Evolutionary conservation across 2,797 vertebrate species (phyloP).

Genomic region (Periophthalmus magnuspinnatus): DNA sequence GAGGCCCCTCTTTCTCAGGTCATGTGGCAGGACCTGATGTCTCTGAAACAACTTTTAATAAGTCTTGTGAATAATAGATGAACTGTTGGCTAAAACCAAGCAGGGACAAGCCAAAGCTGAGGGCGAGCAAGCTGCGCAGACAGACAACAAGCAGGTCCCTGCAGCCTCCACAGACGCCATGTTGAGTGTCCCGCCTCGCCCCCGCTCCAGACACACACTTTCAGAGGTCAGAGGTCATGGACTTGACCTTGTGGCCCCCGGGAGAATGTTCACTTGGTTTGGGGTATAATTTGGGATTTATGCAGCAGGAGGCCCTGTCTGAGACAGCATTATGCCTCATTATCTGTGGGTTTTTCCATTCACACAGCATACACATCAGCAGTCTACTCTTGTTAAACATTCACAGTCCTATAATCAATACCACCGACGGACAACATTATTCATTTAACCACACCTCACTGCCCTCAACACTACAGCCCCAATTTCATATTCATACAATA

Average conservation of each 20-base stretch:
- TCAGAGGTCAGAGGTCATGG: constrained; percentile 76
- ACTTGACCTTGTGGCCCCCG: constrained; percentile 81
- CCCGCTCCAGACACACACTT: constrained; percentile 71
- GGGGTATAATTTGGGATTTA: constrained; percentile 77
- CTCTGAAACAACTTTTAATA: constrained; percentile 87
- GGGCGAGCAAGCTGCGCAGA: constrained; percentile 59
- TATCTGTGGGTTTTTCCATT: constrained; percentile 54
- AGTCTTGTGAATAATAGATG: constrained; percentile 84
- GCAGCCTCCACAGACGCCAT: constrained; percentile 41
- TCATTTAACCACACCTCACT: constrained; percentile 64
- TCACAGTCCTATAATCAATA: constrained; percentile 68
- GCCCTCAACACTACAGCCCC: constrained; percentile 9
- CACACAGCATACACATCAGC: constrained; percentile 50
- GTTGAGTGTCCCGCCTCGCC: constrained; percentile 55
- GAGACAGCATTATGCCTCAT: constrained; percentile 71
- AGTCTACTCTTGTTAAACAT: constrained; percentile 67
- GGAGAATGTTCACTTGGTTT: constrained; percentile 74
- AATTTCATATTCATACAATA: constrained; percentile 13
- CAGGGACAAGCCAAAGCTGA: constrained; percentile 62
- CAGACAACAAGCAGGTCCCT: constrained; percentile 67
- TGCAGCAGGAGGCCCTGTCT: constrained; percentile 69
- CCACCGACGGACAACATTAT: constrained; percentile 57
- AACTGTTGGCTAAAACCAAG: constrained; percentile 75
- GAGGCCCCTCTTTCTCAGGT: constrained; percentile 74
- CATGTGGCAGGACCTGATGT: constrained; percentile 79